Evolutionary conservation across 2,797 vertebrate genomes (phyloP), one percentile per base, ranked within the genome.

Genomic region (Chrysocyon brachyurus): DNA sequence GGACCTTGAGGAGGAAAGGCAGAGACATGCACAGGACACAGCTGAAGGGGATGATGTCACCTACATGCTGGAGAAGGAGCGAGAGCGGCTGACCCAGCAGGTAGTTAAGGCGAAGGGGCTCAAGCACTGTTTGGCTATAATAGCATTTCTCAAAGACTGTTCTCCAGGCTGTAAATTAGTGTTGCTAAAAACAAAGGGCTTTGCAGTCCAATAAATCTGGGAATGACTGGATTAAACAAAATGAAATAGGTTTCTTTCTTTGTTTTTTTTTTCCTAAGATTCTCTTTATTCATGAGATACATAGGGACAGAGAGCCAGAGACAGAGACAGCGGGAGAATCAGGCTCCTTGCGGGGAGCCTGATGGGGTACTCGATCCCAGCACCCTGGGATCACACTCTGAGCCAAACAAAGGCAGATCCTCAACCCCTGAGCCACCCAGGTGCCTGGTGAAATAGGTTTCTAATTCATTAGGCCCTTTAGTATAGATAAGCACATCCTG

Each of bases 1-100:
- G 94, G 99, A 99, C 98, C 99, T 99, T 97, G 99, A 99, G 98
- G 99, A 99, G 86, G 99, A 99, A 98, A 98, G 99, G 78, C 99
- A 98, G 31, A 98, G 99, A 72, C 99, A 99, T 17, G 99, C 99
- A 7, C 99, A 99, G 98, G 99, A 99, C 94, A 98, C 99, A 0
- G 99, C 99, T 0, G 99, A 99, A 97, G 99, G 99, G 5, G 99
- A 99, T 81, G 99, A 99, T 88, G 99, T 99, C 98, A 99, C 99
- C 93, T 99, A 99, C 98, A 99, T 99, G 99, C 98, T 99, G 98
- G 99, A 99, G 98, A 99, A 99, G 96, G 99, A 99, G 95, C 98
- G 99, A 95, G 99, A 99, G 96, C 98, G 99, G 64, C 99, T 99
- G 94, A 99, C 99, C 46, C 99, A 99, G 97, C 99, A 99, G 99